Conservation (phyloP, 2,888 invertebrate genomes). For the Alcis repandata region DNA sequence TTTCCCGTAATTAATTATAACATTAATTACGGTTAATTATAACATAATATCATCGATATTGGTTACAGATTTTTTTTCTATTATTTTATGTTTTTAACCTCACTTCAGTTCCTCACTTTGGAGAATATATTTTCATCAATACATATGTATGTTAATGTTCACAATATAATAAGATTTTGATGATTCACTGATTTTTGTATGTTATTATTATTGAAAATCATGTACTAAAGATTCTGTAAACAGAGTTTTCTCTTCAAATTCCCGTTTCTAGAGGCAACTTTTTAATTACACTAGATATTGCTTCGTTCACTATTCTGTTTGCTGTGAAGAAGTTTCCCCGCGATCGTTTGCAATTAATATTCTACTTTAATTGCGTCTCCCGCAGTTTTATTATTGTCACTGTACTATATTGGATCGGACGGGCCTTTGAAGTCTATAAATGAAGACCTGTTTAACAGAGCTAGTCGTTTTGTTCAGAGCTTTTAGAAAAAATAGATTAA, state of each 20-base stretch:
- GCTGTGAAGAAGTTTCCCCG: constrained; percentile 52
- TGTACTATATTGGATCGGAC: constrained; percentile 16
- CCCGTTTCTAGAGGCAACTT: constrained; percentile 51
- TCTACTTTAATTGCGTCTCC: constrained; percentile 19
- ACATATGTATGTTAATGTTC: too few species aligned
- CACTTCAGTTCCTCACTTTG: too few species aligned
- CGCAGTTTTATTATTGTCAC: constrained; percentile 26
- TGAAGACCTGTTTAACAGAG: constrained; percentile 12
- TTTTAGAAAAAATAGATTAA: background rate
- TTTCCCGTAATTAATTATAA: too few species aligned
- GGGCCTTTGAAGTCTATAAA: constrained; percentile 23
- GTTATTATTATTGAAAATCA: too few species aligned
- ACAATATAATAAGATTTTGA: too few species aligned
- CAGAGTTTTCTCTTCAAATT: background rate
- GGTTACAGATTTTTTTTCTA: too few species aligned
- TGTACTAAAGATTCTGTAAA: background rate
- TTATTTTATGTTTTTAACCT: too few species aligned
- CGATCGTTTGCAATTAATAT: constrained; percentile 29
- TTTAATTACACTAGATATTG: constrained; percentile 73
- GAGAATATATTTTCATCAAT: too few species aligned
- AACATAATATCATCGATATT: too few species aligned
- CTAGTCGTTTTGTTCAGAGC: background rate
- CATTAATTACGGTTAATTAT: too few species aligned
- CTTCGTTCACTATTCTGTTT: constrained; percentile 56
- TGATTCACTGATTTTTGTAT: too few species aligned